phyloP scores from a whole-genome alignment of 2,888 invertebrate species.

The Azorinus chamasolen region DNA sequence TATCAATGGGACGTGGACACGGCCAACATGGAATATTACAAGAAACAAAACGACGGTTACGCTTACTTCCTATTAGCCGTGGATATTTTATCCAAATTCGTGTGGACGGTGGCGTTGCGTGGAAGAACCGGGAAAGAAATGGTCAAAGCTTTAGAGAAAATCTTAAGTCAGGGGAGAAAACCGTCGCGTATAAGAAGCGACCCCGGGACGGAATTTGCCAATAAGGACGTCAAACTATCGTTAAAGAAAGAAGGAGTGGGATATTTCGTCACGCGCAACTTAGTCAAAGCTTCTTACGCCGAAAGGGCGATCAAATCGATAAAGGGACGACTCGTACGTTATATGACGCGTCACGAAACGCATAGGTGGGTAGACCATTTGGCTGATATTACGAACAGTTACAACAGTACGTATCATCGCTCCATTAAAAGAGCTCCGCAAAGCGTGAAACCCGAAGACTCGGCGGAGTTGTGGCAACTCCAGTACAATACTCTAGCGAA shows the following conservation, averaged over 20 bases:
- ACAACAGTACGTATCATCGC: slow-evolving; percentile 52
- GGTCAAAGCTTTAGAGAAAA: slow-evolving; percentile 27
- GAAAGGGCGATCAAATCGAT: slow-evolving; percentile 47
- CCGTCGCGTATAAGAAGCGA: slow-evolving; percentile 34
- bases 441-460: slow-evolving; percentile 34
- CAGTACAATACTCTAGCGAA: too few relatives aligned
- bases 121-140: too few relatives aligned
- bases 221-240: slow-evolving; percentile 27
- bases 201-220: slow-evolving; percentile 44
- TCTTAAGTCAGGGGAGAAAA: slow-evolving; percentile 39
- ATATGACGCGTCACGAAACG: slow-evolving; percentile 43
- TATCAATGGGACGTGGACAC: too few relatives aligned
- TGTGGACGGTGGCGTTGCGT: too few relatives aligned
- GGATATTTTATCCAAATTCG: slow-evolving; percentile 41
- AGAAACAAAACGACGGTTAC: slow-evolving; percentile 46
- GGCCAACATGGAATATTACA: slow-evolving; percentile 44
- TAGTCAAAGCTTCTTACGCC: slow-evolving; percentile 38
- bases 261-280: slow-evolving; percentile 46
- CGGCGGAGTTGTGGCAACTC: too few relatives aligned
- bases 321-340: slow-evolving; percentile 37
- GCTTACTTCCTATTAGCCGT: slow-evolving; percentile 44
- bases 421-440: slow-evolving; percentile 44
- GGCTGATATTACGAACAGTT: slow-evolving; percentile 35
- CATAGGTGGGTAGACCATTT: slow-evolving; percentile 45
- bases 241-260: slow-evolving; percentile 33